Conservation (phyloP, 1,140 invertebrate genomes). For the Rhagoletis pomonella region DNA sequence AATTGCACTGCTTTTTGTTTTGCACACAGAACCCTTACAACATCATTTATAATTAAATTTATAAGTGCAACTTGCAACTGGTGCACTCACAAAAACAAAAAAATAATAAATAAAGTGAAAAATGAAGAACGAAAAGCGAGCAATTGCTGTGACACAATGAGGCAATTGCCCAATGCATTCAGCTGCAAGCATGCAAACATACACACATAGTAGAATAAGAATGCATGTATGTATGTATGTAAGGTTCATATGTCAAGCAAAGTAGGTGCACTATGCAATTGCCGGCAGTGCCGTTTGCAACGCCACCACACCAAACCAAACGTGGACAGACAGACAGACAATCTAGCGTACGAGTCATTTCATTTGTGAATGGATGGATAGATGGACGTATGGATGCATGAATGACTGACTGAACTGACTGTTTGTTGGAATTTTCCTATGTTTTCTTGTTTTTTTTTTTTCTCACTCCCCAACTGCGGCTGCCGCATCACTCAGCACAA, state of each 20-base stretch:
- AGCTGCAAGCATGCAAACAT: too few relatives aligned
- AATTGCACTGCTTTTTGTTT: not conserved
- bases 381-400: not conserved
- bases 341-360: not conserved
- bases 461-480: not conserved
- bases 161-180: not conserved
- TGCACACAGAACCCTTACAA: not conserved
- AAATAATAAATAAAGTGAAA: not conserved
- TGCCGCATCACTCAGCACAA: not conserved
- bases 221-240: too few relatives aligned
- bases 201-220: too few relatives aligned
- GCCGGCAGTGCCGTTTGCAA: not conserved
- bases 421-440: not conserved
- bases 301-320: too few relatives aligned
- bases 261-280: not conserved
- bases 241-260: not conserved
- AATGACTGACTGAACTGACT: conserved; percentile 12
- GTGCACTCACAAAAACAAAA: not conserved
- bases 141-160: conserved; percentile 34
- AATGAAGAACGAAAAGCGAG: too few relatives aligned
- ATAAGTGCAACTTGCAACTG: conserved; percentile 16
- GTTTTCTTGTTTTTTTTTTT: not conserved
- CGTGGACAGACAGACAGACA: too few relatives aligned
- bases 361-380: conserved; percentile 36
- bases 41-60: conserved; percentile 30